phyloP scores from a whole-genome alignment of 2,113 vertebrate genomes.

The Chloebia gouldiae region DNA sequence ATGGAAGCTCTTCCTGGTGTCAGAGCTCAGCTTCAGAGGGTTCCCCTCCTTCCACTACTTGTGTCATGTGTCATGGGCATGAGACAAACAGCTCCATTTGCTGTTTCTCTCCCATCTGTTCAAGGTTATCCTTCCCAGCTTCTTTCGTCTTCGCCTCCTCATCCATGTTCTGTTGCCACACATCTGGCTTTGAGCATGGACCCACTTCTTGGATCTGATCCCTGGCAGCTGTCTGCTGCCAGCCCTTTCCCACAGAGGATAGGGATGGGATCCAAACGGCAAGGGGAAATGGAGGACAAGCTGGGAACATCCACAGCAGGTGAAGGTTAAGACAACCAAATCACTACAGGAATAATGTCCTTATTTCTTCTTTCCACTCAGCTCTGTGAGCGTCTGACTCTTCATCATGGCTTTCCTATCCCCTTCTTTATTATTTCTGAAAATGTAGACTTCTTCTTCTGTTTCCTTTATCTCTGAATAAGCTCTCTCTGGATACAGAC shows the following conservation, averaged over 20 bases:
- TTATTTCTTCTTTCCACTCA: neutral
- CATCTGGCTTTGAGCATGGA: constrained; percentile 58
- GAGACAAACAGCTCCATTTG: neutral
- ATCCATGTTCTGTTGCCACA: constrained; percentile 5
- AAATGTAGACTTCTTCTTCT: neutral
- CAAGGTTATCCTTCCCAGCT: constrained; percentile 26
- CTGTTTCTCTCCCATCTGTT: neutral
- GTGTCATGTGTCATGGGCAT: neutral
- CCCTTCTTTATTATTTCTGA: neutral
- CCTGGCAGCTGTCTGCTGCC: constrained; percentile 52
- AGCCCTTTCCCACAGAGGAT: constrained; percentile 27
- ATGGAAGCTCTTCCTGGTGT: neutral
- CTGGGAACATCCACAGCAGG: constrained; percentile 44
- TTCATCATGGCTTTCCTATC: neutral
- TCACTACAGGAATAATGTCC: neutral
- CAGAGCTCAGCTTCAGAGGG: neutral
- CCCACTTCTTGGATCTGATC: constrained; percentile 53
- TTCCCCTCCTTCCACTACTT: neutral
- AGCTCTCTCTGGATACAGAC: neutral
- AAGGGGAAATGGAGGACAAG: constrained; percentile 49
- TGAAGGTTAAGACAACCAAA: neutral
- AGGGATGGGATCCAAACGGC: constrained; percentile 45
- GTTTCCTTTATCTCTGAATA: neutral
- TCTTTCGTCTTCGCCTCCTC: neutral
- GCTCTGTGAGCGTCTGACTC: neutral